phyloP scores from a whole-genome alignment of 1,140 invertebrate species.

The Agrilus planipennis region DNA sequence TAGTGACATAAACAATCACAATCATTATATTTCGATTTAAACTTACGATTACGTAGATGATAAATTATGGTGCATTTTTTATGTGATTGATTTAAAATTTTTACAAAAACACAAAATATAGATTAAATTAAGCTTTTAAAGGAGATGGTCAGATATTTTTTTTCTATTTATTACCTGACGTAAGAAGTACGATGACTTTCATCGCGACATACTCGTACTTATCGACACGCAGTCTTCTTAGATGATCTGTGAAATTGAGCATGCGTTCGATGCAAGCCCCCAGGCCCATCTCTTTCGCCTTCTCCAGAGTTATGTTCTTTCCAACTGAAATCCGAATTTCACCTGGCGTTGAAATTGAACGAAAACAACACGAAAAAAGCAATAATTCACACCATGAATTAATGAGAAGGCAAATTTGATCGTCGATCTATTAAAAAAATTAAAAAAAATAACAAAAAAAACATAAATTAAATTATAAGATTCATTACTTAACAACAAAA shows the following conservation, averaged over 20 bases:
- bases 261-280: constrained; percentile 82
- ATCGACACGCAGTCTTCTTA: constrained; percentile 81
- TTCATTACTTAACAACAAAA: constrained; percentile 1
- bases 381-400: constrained; percentile 96
- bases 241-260: constrained; percentile 87
- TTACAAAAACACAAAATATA: no score
- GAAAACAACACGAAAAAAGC: constrained; percentile 84
- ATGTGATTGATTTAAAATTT: no score
- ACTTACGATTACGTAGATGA: no score
- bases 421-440: constrained; percentile 63
- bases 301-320: constrained; percentile 35
- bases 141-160: constrained; percentile 1
- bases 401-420: constrained; percentile 91
- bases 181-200: constrained; percentile 88
- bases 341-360: constrained; percentile 73
- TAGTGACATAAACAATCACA: no score
- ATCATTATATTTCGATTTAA: no score
- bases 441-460: constrained; percentile 6
- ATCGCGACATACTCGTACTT: constrained; percentile 94
- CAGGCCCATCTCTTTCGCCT: constrained; percentile 40
- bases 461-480: neutral
- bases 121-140: neutral
- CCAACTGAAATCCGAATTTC: constrained; percentile 53
- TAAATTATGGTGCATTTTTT: no score
- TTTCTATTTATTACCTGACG: constrained; percentile 86